Conservation (phyloP, 2,113 vertebrate species). For the Abramis brama region DNA sequence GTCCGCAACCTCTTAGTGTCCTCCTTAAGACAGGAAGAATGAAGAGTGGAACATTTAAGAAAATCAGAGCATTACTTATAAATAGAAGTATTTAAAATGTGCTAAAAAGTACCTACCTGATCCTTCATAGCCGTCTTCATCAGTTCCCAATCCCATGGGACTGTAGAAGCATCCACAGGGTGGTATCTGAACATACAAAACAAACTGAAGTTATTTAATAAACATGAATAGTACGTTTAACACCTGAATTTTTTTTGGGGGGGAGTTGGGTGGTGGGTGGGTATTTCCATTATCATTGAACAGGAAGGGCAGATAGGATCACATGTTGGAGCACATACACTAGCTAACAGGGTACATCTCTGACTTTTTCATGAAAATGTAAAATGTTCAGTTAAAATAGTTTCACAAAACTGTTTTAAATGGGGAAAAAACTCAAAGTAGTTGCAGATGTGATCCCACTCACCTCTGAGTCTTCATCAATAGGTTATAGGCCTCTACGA, state of each 20-base stretch:
- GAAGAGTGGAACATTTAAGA: neutral
- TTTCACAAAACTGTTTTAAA: neutral
- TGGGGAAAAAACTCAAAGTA: neutral
- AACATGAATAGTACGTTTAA: neutral
- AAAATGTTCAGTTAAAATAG: neutral
- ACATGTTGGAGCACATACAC: neutral
- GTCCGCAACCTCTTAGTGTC: conserved; percentile 33
- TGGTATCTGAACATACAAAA: conserved; percentile 80
- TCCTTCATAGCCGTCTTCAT: conserved; percentile 79
- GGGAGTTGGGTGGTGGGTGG: neutral
- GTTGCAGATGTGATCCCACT: conserved; percentile 36
- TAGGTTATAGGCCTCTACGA: conserved; percentile 84
- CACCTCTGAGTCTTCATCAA: conserved; percentile 94
- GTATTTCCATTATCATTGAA: neutral
- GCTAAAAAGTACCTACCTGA: conserved; percentile 75
- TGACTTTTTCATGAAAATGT: neutral
- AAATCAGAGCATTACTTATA: neutral
- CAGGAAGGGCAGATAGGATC: neutral
- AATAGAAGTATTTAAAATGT: neutral
- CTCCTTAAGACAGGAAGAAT: conserved; percentile 52
- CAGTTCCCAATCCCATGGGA: conserved; percentile 91
- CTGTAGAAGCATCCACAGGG: conserved; percentile 75
- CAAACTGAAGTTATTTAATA: neutral
- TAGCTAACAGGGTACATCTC: neutral
- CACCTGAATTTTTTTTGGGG: neutral